Percentiles rank a stretch among this genome's conserved stretches.
Evolutionary conservation across 2,888 invertebrate species (phyloP).

Genomic region (Aleiodes alternator): DNA sequence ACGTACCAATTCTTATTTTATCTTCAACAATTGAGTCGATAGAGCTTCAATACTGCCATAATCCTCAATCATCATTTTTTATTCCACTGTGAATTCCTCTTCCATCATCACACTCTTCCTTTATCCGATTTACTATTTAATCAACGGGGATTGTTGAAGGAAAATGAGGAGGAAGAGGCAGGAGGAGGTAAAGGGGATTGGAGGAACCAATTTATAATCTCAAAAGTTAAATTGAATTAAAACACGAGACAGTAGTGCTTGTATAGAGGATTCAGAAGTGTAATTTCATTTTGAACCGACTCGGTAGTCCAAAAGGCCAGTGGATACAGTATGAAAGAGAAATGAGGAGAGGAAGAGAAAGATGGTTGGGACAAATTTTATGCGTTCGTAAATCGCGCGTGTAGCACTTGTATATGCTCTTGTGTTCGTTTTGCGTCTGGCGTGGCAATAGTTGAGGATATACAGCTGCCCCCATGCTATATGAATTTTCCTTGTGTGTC

Average conservation of each 20-base stretch:
- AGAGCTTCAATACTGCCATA: conserved; percentile 25
- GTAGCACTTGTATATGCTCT: conserved; percentile 29
- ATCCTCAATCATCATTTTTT: conserved; percentile 28
- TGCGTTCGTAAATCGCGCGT: conserved; percentile 48
- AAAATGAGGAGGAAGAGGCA: neutral
- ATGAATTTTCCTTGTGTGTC: conserved; percentile 22
- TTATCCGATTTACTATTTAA: conserved; percentile 18
- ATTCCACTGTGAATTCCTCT: neutral
- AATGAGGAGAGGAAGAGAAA: conserved; percentile 12
- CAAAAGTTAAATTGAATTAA: conserved; percentile 35
- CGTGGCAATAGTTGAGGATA: conserved; percentile 28
- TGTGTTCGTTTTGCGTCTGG: conserved; percentile 37
- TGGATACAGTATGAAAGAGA: conserved; percentile 10
- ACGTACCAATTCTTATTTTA: conserved; percentile 35
- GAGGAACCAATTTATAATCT: conserved; percentile 41
- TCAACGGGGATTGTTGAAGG: conserved; percentile 35
- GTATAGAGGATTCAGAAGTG: conserved; percentile 21
- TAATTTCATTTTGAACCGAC: conserved; percentile 45
- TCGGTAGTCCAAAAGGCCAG: conserved; percentile 10
- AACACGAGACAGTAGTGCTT: conserved; percentile 23
- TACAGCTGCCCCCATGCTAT: conserved; percentile 35
- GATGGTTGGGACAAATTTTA: conserved; percentile 22
- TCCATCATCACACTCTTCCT: neutral
- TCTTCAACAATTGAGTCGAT: conserved; percentile 31
- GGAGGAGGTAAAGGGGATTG: neutral